These are phyloP conservation scores for Nannobrachium achirus DNA, from an alignment of 2,113 vertebrate genomes.

Conservation along the genomic window DNA sequence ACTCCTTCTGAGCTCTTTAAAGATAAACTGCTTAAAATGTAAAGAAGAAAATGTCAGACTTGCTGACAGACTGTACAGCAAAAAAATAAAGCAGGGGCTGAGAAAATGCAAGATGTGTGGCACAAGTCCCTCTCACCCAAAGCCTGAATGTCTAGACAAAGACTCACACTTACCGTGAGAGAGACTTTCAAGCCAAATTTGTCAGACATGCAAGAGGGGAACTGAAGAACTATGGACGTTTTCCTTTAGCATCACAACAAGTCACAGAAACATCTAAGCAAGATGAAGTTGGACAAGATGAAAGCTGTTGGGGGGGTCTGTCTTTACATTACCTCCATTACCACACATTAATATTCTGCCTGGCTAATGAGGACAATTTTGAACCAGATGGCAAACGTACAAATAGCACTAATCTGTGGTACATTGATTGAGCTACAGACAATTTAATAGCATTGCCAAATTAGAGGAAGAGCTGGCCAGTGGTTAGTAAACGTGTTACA, in stretches of 20 bases:
- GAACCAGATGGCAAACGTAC: not conserved
- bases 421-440: too few species aligned
- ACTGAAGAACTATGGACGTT: constrained; percentile 7
- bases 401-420: not conserved
- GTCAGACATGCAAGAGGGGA: constrained; percentile 9
- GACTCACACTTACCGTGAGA: constrained; percentile 54
- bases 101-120: not conserved
- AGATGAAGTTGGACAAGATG: constrained; percentile 10
- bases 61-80: constrained; percentile 83
- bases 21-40: constrained; percentile 33
- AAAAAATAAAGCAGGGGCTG: constrained; percentile 58
- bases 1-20: not conserved
- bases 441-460: too few species aligned
- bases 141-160: constrained; percentile 18
- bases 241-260: constrained; percentile 4
- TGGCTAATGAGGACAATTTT: not conserved
- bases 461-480: not conserved
- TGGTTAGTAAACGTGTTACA: not conserved
- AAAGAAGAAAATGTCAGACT: constrained; percentile 31
- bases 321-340: constrained; percentile 7
- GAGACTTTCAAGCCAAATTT: constrained; percentile 30
- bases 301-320: not conserved
- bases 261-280: not conserved
- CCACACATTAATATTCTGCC: not conserved
- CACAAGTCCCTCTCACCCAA: not conserved